Conservation (phyloP, 2,113 vertebrate species). For the Bos javanicus region DNA sequence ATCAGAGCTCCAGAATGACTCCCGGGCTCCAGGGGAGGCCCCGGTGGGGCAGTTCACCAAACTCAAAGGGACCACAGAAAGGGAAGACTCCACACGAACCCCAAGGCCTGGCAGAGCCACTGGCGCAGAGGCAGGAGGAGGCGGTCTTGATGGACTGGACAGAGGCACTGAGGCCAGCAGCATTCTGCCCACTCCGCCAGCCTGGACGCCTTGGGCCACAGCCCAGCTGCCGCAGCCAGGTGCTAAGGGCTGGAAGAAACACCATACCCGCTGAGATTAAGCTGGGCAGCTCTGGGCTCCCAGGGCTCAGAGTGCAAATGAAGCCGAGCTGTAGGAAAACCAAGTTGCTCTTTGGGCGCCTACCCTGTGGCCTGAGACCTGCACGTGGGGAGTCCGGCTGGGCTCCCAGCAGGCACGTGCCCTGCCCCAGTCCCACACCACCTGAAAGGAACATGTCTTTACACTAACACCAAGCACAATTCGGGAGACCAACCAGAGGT, state of each 20-base stretch:
- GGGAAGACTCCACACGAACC: neutral
- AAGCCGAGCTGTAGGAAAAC: neutral
- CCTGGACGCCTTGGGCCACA: rapidly evolving
- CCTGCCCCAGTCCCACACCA: rapidly evolving
- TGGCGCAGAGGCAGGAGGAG: neutral
- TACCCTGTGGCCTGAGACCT: neutral
- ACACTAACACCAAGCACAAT: neutral
- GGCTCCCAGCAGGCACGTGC: neutral
- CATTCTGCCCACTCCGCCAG: neutral
- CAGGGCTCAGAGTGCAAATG: neutral
- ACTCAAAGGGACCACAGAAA: neutral
- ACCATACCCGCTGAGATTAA: neutral
- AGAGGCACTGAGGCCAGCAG: rapidly evolving
- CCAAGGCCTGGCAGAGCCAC: neutral
- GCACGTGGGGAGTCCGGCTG: neutral
- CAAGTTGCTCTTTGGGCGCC: neutral
- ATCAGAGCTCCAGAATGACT: neutral
- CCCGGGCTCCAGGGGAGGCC: no score
- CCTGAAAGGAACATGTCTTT: neutral
- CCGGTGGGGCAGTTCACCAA: neutral
- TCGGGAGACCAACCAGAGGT: neutral
- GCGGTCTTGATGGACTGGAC: neutral
- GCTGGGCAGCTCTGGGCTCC: rapidly evolving
- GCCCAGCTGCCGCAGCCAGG: rapidly evolving
- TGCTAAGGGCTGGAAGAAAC: neutral